Evolutionary conservation across 1,140 invertebrate genomes (phyloP).

Genomic region (Magallana gigas): DNA sequence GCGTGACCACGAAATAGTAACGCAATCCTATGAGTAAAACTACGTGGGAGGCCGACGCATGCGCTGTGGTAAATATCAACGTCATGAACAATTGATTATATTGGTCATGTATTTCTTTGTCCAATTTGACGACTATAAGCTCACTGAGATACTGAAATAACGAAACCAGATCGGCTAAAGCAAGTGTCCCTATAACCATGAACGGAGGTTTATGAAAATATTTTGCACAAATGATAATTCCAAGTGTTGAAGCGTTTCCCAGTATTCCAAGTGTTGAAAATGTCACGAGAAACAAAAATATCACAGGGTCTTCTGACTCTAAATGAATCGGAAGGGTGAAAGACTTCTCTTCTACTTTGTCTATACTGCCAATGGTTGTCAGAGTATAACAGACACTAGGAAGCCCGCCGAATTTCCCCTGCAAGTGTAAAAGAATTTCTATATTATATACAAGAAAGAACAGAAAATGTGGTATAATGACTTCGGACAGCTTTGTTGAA

Average conservation of each 20-base stretch:
- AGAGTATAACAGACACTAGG: too few species aligned
- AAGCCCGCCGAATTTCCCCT: too few species aligned
- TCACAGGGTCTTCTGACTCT: not conserved
- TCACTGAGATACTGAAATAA: not conserved
- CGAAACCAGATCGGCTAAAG: not conserved
- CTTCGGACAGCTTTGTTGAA: too few species aligned
- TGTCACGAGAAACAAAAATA: not conserved
- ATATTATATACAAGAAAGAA: too few species aligned
- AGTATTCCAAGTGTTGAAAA: not conserved
- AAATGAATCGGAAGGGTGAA: not conserved
- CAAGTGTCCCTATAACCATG: not conserved
- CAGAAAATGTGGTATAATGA: too few species aligned
- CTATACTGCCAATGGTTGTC: too few species aligned
- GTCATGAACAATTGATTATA: not conserved
- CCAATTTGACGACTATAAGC: not conserved
- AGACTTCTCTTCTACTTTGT: not conserved
- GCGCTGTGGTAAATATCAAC: not conserved
- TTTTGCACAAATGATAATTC: not conserved
- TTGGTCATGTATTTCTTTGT: not conserved
- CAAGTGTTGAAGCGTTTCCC: not conserved
- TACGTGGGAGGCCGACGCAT: conserved; percentile 1
- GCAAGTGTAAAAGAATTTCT: too few species aligned
- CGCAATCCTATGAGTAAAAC: not conserved
- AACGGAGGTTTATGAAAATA: not conserved
- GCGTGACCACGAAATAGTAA: not conserved